Evolutionary conservation across 2,888 invertebrate genomes (phyloP), one percentile per base, ranked within the genome.

Genomic region (Sclerodermus sp.): DNA sequence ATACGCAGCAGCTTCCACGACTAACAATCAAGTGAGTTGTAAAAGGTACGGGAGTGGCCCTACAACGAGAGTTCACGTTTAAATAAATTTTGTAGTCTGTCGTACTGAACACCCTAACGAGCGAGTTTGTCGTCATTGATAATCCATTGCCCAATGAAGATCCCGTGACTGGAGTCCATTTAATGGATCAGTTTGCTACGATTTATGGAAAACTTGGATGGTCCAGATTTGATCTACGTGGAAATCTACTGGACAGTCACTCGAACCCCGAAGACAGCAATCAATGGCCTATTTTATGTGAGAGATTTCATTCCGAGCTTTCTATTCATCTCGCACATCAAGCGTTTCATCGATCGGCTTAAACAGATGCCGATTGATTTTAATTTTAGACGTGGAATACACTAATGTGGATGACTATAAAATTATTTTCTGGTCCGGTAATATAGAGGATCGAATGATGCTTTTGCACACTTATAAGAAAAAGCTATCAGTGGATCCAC

Each of bases 1-100:
- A 76, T 96, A 92, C 85, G 96, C 95, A 0, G 92, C 95, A 4
- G 94, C 96, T 0, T 94, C 89, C 69, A 97, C 97, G 6, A 98
- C 96, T 73, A 96, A 96, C 74, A 93, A 95, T 79, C 95, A 96
- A 79, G 86, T 86, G 62, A 39, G 14, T 15, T n/a, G 10, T 12
- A n/a, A n/a, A n/a, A n/a, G n/a, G n/a, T n/a, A n/a, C n/a, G n/a
- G n/a, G n/a, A n/a, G n/a, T n/a, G n/a, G 9, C 12, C 12, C 12
- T 12, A 9, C 32, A 12, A 31, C 12, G 9, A 10, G 9, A 31
- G 9, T 12, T 31, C 32, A 31, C 9, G 12, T 36, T 15, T 36
- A 15, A 3, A n/a, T 14, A 23, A 23, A 23, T 23, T 23, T 23
- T 82, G 51, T 78, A 90, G 88, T 90, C 91, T 0, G 89, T 96